Conservation (phyloP, 2,113 vertebrate genomes). For the Cryptotis parvus region DNA sequence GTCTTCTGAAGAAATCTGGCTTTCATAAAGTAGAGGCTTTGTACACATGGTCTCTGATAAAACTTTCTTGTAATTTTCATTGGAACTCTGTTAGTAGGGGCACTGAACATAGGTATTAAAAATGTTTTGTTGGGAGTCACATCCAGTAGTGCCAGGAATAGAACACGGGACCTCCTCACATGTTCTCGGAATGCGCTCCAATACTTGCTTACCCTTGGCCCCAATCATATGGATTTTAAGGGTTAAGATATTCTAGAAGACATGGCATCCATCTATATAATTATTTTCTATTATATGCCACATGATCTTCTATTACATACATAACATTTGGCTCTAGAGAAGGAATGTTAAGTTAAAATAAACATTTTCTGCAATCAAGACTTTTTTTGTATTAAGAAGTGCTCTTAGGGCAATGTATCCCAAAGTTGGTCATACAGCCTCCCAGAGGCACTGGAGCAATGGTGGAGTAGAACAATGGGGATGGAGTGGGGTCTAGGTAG, state of each 20-base stretch:
- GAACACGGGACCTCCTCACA: no score
- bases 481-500: no score
- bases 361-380: conserved; percentile 22
- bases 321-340: conserved; percentile 42
- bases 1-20: conserved; percentile 16
- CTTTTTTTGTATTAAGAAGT: conserved; percentile 15
- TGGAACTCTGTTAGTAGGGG: neutral
- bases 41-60: neutral
- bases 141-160: no score
- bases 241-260: conserved; percentile 47
- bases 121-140: no score
- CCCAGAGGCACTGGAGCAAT: no score
- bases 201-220: no score
- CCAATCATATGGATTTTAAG: neutral
- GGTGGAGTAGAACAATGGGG: no score
- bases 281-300: conserved; percentile 17
- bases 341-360: conserved; percentile 38
- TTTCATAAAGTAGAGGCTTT: conserved; percentile 35
- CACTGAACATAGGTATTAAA: neutral
- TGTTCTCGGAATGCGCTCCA: no score
- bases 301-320: conserved; percentile 28
- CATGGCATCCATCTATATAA: conserved; percentile 8
- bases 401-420: neutral
- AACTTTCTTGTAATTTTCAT: neutral
- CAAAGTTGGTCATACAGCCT: no score